phyloP scores from a whole-genome alignment of 2,888 invertebrate genomes.

The Drosophila testacea region DNA sequence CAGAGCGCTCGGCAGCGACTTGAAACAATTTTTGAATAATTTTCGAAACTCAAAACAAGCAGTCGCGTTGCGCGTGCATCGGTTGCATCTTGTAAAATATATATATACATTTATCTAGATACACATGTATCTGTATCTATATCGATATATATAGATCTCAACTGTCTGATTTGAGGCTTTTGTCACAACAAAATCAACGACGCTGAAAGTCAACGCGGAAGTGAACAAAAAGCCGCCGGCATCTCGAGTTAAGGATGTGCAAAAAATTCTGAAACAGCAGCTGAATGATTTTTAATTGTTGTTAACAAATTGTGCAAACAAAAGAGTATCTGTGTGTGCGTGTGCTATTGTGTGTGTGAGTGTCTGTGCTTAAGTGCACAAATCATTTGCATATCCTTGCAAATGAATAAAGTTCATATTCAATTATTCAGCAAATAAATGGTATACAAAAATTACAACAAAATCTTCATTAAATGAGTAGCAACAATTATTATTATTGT shows the following conservation, averaged over 20 bases:
- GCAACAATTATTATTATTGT: conserved; percentile 21
- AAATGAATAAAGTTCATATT: conserved; percentile 51
- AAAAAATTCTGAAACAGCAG: conserved; percentile 13
- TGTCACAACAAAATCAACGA: conserved; percentile 1
- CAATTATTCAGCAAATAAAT: conserved; percentile 34
- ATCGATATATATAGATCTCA: conserved; percentile 11
- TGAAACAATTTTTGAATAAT: conserved; percentile 19
- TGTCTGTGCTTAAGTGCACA: conserved; percentile 17
- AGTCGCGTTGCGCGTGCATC: conserved; percentile 37
- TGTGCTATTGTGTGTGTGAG: conserved; percentile 15
- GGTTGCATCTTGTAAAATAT: conserved; percentile 1
- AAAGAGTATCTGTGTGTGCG: conserved; percentile 22
- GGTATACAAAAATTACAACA: conserved; percentile 24
- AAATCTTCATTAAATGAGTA: conserved; percentile 24
- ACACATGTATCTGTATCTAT: background rate
- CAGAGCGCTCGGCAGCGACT: conserved; percentile 69
- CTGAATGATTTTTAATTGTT: conserved; percentile 35
- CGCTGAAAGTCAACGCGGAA: conserved; percentile 61
- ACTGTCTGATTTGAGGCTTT: conserved; percentile 16
- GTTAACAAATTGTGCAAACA: conserved; percentile 47
- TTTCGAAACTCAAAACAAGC: conserved; percentile 36
- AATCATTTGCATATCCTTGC: conserved; percentile 75
- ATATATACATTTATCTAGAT: background rate
- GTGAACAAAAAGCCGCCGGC: conserved; percentile 74
- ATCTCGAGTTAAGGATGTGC: conserved; percentile 53